These are phyloP conservation scores for Myiothlypis coronata DNA, from an alignment of 2,797 vertebrate genomes.

Conservation along the genomic window DNA sequence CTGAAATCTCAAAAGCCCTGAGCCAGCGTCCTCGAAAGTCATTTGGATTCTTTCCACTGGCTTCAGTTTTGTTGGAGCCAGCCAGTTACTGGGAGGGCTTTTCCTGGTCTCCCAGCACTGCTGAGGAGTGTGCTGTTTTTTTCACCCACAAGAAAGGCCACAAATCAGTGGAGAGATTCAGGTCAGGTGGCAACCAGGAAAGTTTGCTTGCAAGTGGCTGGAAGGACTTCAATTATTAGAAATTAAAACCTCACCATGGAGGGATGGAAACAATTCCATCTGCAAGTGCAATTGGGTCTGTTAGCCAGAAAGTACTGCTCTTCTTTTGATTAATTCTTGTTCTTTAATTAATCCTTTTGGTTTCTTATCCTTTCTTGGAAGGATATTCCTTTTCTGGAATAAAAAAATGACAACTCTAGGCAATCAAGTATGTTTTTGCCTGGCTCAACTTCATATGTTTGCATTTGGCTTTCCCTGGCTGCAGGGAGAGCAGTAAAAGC, in stretches of 20 bases:
- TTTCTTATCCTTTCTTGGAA: neutral
- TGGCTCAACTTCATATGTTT: neutral
- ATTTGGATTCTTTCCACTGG: slow-evolving; percentile 43
- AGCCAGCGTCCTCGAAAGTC: slow-evolving; percentile 1
- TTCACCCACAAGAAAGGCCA: neutral
- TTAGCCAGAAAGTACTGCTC: neutral
- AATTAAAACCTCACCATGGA: neutral
- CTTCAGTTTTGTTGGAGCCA: neutral
- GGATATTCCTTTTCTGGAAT: neutral
- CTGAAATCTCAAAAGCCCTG: neutral
- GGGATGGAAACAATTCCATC: neutral
- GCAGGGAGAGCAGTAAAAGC: neutral
- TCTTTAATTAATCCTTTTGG: slow-evolving; percentile 14
- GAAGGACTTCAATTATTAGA: neutral
- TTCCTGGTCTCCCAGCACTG: neutral
- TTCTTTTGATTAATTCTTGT: neutral
- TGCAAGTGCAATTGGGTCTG: neutral
- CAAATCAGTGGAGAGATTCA: neutral
- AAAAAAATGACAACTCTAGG: neutral
- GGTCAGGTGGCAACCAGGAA: neutral
- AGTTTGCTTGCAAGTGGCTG: neutral
- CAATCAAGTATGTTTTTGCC: neutral
- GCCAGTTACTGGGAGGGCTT: neutral
- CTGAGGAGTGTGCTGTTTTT: rapidly evolving
- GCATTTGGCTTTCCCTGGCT: neutral